Evolutionary conservation across 2,797 vertebrate species (phyloP).

Genomic region (Neostethus bicornis): DNA sequence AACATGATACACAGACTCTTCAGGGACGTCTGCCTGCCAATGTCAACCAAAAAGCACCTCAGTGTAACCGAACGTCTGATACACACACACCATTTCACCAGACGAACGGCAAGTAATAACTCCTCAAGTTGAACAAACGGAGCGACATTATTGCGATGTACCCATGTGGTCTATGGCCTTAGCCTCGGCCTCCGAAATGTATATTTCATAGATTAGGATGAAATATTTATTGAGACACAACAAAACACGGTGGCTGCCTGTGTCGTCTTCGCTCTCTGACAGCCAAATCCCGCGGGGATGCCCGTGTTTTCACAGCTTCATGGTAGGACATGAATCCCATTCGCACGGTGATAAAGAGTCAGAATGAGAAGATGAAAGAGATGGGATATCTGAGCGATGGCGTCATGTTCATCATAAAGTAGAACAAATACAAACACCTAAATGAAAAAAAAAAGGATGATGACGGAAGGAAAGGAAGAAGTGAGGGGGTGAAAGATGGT

Average conservation of each 20-base stretch:
- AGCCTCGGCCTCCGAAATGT: conserved; percentile 48
- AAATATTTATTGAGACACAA: conserved; percentile 74
- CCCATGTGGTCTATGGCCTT: conserved; percentile 41
- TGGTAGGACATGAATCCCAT: conserved; percentile 69
- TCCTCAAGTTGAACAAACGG: conserved; percentile 56
- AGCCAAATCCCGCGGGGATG: conserved; percentile 50
- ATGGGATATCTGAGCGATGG: conserved; percentile 42
- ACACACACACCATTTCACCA: conserved; percentile 9
- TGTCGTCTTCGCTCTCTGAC: conserved; percentile 59
- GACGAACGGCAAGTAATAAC: conserved; percentile 44
- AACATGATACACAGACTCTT: conserved; percentile 64
- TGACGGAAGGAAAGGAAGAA: conserved; percentile 18
- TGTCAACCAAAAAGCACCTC: conserved; percentile 41
- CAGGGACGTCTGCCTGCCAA: conserved; percentile 64
- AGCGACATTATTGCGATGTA: conserved; percentile 51
- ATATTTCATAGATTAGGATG: conserved; percentile 73
- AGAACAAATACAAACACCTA: conserved; percentile 50
- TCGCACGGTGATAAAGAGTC: conserved; percentile 61
- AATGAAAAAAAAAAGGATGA: not conserved
- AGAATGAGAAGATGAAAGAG: conserved; percentile 55
- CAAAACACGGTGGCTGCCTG: conserved; percentile 46
- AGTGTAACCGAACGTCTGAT: conserved; percentile 21
- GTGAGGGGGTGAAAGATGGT: conserved; percentile 23
- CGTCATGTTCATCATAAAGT: conserved; percentile 42
- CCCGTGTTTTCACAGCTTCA: conserved; percentile 61